Evolutionary conservation across 2,797 vertebrate species (phyloP).

Genomic region (Simalia tracyae): DNA sequence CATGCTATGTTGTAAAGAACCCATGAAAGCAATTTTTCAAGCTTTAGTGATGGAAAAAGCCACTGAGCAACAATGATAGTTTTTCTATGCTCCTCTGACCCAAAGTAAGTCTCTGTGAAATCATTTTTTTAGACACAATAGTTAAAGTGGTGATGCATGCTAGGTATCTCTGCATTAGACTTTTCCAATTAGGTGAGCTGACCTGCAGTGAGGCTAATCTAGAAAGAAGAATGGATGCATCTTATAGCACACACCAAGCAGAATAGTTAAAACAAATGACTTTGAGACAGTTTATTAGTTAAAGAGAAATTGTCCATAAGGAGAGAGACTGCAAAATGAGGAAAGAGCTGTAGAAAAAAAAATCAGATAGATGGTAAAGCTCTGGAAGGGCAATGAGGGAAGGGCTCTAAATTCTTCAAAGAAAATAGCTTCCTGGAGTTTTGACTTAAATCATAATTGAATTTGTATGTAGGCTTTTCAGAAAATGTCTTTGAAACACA

Average conservation of each 20-base stretch:
- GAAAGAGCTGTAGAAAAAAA: neutral
- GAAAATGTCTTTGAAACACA: slow-evolving; percentile 42
- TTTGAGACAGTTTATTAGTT: slow-evolving; percentile 48
- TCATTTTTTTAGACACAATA: slow-evolving; percentile 38
- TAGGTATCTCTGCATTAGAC: slow-evolving; percentile 33
- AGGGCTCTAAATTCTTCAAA: slow-evolving; percentile 44
- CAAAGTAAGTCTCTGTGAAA: slow-evolving; percentile 34
- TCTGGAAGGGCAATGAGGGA: slow-evolving; percentile 29
- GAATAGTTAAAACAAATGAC: slow-evolving; percentile 28
- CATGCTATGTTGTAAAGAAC: neutral
- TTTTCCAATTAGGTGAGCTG: slow-evolving; percentile 44
- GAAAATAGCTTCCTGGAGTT: slow-evolving; percentile 49
- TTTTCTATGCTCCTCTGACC: slow-evolving; percentile 24
- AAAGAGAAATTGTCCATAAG: slow-evolving; percentile 20
- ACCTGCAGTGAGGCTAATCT: slow-evolving; percentile 40
- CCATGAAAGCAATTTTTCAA: slow-evolving; percentile 33
- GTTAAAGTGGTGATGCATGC: slow-evolving; percentile 34
- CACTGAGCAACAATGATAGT: neutral
- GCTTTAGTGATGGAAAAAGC: neutral
- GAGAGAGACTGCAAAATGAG: slow-evolving; percentile 45
- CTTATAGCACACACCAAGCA: neutral
- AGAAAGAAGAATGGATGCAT: slow-evolving; percentile 47
- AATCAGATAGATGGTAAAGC: neutral
- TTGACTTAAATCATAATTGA: slow-evolving; percentile 44
- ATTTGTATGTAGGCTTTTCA: slow-evolving; percentile 49